Evolutionary conservation across 2,888 invertebrate genomes (phyloP).

Genomic region (Mamestra brassicae): DNA sequence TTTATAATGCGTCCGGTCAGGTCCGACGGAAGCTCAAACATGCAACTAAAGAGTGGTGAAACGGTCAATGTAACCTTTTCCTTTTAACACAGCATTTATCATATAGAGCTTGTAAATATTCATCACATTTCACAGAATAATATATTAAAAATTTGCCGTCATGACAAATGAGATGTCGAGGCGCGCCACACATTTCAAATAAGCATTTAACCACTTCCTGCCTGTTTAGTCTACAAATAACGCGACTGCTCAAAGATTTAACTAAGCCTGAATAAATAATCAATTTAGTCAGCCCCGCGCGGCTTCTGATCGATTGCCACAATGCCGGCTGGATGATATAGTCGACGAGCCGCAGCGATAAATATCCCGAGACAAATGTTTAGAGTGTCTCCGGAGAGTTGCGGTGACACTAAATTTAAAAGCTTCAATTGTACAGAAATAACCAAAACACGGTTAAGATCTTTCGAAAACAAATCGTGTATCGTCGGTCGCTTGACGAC

Average conservation of each 20-base stretch:
- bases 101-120: slow-evolving; percentile 42
- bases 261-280: slow-evolving; percentile 90
- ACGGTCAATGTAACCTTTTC: slow-evolving; percentile 6
- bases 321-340: slow-evolving; percentile 89
- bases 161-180: slow-evolving; percentile 74
- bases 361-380: slow-evolving; percentile 91
- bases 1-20: background rate
- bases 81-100: slow-evolving; percentile 33
- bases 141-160: slow-evolving; percentile 74
- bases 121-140: slow-evolving; percentile 54
- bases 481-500: slow-evolving; percentile 90
- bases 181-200: slow-evolving; percentile 78
- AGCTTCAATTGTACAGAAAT: slow-evolving; percentile 91
- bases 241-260: slow-evolving; percentile 86
- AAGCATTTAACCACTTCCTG: slow-evolving; percentile 85
- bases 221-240: slow-evolving; percentile 86
- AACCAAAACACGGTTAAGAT: slow-evolving; percentile 90
- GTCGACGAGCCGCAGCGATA: slow-evolving; percentile 87
- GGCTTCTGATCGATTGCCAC: slow-evolving; percentile 90
- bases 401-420: slow-evolving; percentile 91
- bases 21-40: background rate
- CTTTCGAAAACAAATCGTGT: slow-evolving; percentile 90
- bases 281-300: slow-evolving; percentile 86
- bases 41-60: background rate
- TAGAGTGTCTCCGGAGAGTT: slow-evolving; percentile 88